Conservation (phyloP, 2,797 vertebrate genomes). For the Mus caroli region DNA sequence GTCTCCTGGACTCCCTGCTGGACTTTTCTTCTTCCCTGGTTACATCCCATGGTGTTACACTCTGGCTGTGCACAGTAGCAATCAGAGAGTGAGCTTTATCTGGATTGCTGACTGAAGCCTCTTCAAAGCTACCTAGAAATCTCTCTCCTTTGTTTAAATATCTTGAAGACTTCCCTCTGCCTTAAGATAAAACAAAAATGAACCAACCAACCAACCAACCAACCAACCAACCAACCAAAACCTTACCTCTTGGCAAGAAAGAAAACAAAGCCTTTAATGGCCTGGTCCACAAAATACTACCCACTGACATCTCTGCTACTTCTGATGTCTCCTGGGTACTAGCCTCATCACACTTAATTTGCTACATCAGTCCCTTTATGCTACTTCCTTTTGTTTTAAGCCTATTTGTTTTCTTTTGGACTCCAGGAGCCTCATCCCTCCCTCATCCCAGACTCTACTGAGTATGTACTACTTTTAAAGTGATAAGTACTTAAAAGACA, state of each 20-base stretch:
- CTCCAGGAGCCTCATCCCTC: not conserved
- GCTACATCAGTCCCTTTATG: not conserved
- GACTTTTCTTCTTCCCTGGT: not conserved
- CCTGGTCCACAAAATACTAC: not conserved
- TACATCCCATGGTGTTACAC: not conserved
- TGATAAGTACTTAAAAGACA: not conserved
- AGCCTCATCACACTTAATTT: not conserved
- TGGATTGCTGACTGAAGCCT: not conserved
- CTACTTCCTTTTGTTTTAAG: not conserved
- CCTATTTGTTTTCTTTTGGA: not conserved
- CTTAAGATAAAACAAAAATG: not conserved
- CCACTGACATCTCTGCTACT: not conserved
- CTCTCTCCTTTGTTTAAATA: not conserved
- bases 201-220: not conserved
- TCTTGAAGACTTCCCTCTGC: not conserved
- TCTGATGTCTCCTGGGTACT: not conserved
- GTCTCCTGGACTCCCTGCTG: not conserved
- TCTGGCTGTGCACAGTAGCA: not conserved
- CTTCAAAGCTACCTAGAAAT: not conserved
- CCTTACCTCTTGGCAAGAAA: not conserved
- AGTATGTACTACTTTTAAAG: not conserved
- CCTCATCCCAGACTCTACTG: not conserved
- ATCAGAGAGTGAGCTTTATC: not conserved
- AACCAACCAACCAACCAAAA: not conserved
- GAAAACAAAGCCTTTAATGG: slow-evolving; percentile 2